Conservation (phyloP, 2,888 invertebrate species). For the Phengaris arion region DNA sequence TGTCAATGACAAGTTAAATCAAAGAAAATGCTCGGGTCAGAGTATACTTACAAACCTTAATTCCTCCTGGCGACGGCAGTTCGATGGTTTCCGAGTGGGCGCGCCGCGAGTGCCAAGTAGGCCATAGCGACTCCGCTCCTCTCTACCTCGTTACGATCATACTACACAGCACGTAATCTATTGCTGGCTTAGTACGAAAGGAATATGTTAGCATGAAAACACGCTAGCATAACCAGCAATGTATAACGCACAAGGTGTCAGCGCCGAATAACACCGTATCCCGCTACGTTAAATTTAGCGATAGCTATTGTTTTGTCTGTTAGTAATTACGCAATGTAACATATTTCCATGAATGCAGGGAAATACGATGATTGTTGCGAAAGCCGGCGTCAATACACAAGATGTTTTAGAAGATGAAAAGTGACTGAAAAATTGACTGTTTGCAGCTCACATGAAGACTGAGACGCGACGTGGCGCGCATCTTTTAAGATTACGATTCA, state of each 20-base stretch:
- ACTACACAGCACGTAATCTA: constrained; percentile 42
- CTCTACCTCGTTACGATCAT: constrained; percentile 44
- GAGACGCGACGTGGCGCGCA: too few relatives aligned
- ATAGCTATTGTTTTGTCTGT: constrained; percentile 70
- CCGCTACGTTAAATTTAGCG: constrained; percentile 54
- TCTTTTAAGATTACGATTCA: too few relatives aligned
- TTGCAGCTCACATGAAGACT: too few relatives aligned
- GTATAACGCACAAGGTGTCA: constrained; percentile 28
- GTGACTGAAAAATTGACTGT: neutral
- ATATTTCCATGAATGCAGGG: constrained; percentile 67
- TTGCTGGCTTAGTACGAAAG: constrained; percentile 38
- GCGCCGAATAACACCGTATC: neutral
- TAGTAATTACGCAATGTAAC: constrained; percentile 65
- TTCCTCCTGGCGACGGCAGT: constrained; percentile 47
- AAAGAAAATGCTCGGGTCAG: constrained; percentile 33
- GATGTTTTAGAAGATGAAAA: neutral
- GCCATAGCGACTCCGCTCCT: constrained; percentile 64
- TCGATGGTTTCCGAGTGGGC: constrained; percentile 66
- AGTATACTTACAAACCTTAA: constrained; percentile 39
- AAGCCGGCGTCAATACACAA: neutral
- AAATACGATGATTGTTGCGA: constrained; percentile 55
- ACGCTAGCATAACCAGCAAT: constrained; percentile 22
- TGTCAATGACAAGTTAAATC: constrained; percentile 31
- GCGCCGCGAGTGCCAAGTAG: constrained; percentile 65
- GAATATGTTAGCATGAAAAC: neutral